Evolutionary conservation across 2,113 vertebrate genomes (phyloP).

Genomic region (Toxotes jaculatrix): DNA sequence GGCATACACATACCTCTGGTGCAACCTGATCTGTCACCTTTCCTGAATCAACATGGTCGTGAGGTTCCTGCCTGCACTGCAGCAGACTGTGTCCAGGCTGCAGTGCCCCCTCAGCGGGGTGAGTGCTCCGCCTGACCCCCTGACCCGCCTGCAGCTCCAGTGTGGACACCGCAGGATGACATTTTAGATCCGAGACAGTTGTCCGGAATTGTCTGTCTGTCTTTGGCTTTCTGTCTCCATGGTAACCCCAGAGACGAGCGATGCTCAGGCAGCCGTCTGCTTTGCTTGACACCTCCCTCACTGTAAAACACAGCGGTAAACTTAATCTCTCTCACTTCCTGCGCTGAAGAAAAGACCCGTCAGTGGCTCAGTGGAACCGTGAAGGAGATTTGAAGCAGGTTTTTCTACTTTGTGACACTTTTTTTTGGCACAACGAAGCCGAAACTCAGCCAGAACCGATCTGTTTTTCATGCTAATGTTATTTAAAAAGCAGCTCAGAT

Average conservation of each 20-base stretch:
- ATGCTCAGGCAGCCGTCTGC: slow-evolving; percentile 35
- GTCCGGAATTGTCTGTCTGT: neutral
- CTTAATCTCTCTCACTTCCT: slow-evolving; percentile 2
- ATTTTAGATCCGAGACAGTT: slow-evolving; percentile 25
- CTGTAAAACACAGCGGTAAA: slow-evolving; percentile 36
- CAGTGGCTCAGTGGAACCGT: neutral
- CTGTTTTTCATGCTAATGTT: slow-evolving; percentile 30
- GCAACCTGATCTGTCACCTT: neutral
- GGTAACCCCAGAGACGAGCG: slow-evolving; percentile 29
- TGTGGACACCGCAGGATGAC: slow-evolving; percentile 5
- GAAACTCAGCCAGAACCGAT: neutral
- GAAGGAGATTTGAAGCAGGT: neutral
- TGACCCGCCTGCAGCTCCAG: neutral
- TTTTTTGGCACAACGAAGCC: neutral
- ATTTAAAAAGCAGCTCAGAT: slow-evolving; percentile 20
- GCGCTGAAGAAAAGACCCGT: neutral
- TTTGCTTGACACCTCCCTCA: slow-evolving; percentile 3
- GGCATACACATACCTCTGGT: neutral
- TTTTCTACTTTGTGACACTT: neutral
- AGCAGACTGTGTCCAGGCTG: slow-evolving; percentile 4
- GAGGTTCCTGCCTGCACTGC: no score
- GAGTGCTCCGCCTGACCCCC: neutral
- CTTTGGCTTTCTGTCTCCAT: neutral
- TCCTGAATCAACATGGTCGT: neutral
- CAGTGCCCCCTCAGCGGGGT: neutral